These are phyloP conservation scores for Xyrauchen texanus DNA, from an alignment of 2,113 vertebrate genomes.

Conservation along the genomic window DNA sequence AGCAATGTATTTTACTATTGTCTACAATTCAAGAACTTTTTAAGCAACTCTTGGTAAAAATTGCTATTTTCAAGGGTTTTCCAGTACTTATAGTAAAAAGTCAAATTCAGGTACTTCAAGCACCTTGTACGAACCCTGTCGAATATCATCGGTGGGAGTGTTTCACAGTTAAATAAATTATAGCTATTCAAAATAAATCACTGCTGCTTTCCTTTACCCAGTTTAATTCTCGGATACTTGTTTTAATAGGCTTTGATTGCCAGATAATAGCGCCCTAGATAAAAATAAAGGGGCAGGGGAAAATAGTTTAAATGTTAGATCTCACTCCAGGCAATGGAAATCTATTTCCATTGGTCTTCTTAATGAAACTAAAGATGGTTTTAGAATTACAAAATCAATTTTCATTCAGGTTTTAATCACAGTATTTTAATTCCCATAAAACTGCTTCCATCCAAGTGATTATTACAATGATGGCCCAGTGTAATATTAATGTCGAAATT, in stretches of 20 bases:
- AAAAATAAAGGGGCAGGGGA: neutral
- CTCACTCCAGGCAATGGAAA: constrained; percentile 55
- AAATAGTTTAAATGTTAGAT: constrained; percentile 57
- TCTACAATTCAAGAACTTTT: no score
- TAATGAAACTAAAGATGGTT: constrained; percentile 70
- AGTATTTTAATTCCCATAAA: constrained; percentile 72
- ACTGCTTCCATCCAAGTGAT: constrained; percentile 65
- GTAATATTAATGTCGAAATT: constrained; percentile 63
- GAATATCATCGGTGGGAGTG: constrained; percentile 24
- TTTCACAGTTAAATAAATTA: constrained; percentile 57
- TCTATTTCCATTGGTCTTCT: constrained; percentile 73
- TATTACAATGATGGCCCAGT: constrained; percentile 59
- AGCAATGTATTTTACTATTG: no score
- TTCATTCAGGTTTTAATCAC: constrained; percentile 77
- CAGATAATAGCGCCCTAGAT: constrained; percentile 24
- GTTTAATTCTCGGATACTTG: constrained; percentile 40
- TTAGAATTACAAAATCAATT: constrained; percentile 79
- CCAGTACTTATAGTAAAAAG: no score
- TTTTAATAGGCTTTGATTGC: constrained; percentile 53
- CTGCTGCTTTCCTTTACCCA: constrained; percentile 39
- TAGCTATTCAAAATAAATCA: constrained; percentile 52
- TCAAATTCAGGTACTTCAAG: no score
- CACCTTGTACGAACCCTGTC: no score
- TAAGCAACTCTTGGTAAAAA: no score
- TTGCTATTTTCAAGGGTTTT: no score